Percentiles rank a stretch among this genome's conserved stretches.
These are phyloP conservation scores for Percina caprodes DNA, from an alignment of 2,113 vertebrate genomes.

Conservation along the genomic window DNA sequence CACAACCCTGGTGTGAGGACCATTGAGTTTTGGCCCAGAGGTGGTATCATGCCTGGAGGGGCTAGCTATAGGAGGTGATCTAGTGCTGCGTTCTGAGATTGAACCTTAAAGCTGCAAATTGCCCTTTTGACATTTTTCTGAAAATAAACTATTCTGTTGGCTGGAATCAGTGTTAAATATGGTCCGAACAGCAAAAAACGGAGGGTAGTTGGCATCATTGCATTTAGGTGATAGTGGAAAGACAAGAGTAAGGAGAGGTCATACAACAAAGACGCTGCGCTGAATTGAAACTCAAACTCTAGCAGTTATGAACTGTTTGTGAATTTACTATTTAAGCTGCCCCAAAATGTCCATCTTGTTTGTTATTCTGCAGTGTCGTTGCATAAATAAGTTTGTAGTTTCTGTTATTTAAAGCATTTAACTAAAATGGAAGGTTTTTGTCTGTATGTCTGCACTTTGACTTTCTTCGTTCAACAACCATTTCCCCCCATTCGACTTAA, in stretches of 20 bases:
- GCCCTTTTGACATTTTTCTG: slow-evolving; percentile 26
- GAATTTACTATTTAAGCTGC: not conserved
- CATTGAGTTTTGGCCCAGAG: slow-evolving; percentile 2
- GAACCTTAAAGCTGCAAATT: slow-evolving; percentile 13
- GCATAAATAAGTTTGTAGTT: not conserved
- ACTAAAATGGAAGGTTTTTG: no score
- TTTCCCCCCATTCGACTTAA: no score
- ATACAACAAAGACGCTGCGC: not conserved
- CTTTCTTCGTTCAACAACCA: no score
- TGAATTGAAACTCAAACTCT: not conserved
- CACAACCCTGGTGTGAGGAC: slow-evolving; percentile 19
- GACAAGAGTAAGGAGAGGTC: not conserved
- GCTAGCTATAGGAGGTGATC: slow-evolving; percentile 30
- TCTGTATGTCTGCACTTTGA: no score
- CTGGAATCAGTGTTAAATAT: not conserved
- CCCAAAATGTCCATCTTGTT: not conserved
- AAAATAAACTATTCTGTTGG: slow-evolving; percentile 1
- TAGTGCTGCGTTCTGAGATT: slow-evolving; percentile 10
- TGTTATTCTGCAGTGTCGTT: not conserved
- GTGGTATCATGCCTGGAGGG: slow-evolving; percentile 19
- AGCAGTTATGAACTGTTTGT: not conserved
- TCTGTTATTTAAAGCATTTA: no score
- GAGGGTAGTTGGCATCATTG: not conserved
- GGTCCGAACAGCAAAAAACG: not conserved
- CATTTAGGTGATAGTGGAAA: not conserved